Conservation (phyloP, 2,797 vertebrate genomes). For the Enteromius fasciolatus region DNA sequence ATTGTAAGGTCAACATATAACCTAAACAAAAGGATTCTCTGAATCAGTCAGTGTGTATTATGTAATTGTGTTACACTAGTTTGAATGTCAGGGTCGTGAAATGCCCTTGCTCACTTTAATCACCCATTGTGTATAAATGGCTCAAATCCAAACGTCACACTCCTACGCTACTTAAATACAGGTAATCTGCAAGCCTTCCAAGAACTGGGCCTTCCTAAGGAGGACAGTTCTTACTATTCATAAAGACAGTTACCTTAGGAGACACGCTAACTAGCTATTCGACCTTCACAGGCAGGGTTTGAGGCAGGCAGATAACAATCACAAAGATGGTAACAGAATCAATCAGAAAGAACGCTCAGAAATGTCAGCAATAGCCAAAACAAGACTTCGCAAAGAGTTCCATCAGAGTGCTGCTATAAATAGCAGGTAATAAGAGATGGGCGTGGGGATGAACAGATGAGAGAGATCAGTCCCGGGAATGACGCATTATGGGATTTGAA, state of each 20-base stretch:
- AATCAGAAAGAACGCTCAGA: too few relatives aligned
- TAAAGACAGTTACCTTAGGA: constrained; percentile 3
- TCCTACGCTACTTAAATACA: not conserved
- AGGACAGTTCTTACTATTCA: not conserved
- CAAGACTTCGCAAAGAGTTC: too few relatives aligned
- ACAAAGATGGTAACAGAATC: too few relatives aligned
- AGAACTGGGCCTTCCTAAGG: not conserved
- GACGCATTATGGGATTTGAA: too few relatives aligned
- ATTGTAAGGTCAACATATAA: not conserved
- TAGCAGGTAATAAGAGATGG: too few relatives aligned
- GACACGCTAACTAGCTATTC: not conserved
- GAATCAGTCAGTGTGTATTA: not conserved
- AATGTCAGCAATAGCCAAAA: too few relatives aligned
- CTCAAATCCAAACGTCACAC: constrained; percentile 4
- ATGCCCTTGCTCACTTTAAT: constrained; percentile 20
- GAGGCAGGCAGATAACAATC: accelerated
- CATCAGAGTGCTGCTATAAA: too few relatives aligned
- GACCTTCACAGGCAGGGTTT: not conserved
- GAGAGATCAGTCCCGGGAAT: too few relatives aligned
- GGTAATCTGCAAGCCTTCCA: constrained; percentile 35
- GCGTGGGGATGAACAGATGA: too few relatives aligned
- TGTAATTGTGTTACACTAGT: not conserved
- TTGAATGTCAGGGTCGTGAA: constrained; percentile 37
- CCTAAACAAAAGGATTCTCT: not conserved
- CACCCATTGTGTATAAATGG: constrained; percentile 1